phyloP scores from a whole-genome alignment of 2,113 vertebrate genomes.

The Enhydra lutris region DNA sequence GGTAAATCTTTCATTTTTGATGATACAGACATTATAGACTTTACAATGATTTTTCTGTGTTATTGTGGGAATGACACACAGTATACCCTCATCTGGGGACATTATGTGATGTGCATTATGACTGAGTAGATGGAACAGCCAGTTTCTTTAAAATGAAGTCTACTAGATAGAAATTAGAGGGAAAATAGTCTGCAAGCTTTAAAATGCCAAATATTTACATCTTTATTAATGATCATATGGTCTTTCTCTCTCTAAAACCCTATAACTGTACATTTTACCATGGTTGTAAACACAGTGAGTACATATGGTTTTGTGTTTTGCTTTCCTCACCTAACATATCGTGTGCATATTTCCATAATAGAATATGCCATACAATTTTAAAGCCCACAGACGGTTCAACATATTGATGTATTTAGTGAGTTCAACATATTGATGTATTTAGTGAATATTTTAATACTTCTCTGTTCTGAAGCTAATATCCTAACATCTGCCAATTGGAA shows the following conservation, averaged over 20 bases:
- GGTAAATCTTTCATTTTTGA: constrained; percentile 27
- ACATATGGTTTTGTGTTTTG: constrained; percentile 30
- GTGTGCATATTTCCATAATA: constrained; percentile 2
- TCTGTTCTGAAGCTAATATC: constrained; percentile 60
- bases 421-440: constrained; percentile 64
- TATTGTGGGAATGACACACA: not conserved
- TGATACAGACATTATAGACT: not conserved
- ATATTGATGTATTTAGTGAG: constrained; percentile 67
- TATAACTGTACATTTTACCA: constrained; percentile 17
- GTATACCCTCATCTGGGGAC: no score
- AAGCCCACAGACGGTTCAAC: constrained; percentile 49
- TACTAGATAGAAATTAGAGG: not conserved
- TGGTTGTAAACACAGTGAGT: constrained; percentile 45
- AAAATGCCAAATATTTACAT: constrained; percentile 46
- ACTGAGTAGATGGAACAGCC: not conserved
- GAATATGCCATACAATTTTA: constrained; percentile 32
- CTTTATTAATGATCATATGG: constrained; percentile 14
- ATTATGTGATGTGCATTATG: not conserved
- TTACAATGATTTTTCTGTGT: not conserved
- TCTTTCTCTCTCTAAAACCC: not conserved
- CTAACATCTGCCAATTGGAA: constrained; percentile 59
- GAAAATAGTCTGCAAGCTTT: not conserved
- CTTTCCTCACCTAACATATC: constrained; percentile 52
- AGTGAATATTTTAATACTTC: constrained; percentile 58
- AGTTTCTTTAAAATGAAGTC: not conserved